Evolutionary conservation across 2,888 invertebrate genomes (phyloP), one percentile per base, ranked within the genome.

Genomic region (Serripes groenlandicus): DNA sequence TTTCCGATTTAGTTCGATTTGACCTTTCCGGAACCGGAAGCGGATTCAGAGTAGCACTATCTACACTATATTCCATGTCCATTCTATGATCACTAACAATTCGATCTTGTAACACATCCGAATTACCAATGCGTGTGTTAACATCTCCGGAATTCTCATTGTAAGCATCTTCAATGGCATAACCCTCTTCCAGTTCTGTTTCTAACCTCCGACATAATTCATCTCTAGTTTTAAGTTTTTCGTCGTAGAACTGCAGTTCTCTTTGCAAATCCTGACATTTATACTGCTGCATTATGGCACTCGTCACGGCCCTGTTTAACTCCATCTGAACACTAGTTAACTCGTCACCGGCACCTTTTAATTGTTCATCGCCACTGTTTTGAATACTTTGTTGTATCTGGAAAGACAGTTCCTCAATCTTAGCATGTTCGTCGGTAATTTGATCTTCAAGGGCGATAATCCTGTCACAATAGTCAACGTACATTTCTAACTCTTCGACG

Each of bases 391-490:
- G 88, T 32, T 87, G 86, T 34, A 92, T 89, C 66, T 96, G 96
- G 82, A 96, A 96, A 42, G 96, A 96, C 54, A 97, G 93, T 88
- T 97, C 95, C 3, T 97, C 96, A 2, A 97, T 95, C 77, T 96
- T 95, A 92, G 97, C 97, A 92, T 97, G 97, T 93, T 97, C 97
- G 78, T 96, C 95, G 78, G 97, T 96, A 78, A 97, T 94, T 90
- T 96, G 96, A 92, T 97, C 97, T 93, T 97, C 97, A 34, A 97
- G 95, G 73, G 96, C 96, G 32, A 97, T 96, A 69, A 97, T 96
- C 94, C 96, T 97, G 91, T 97, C 97, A 90, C 97, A 95, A 87
- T 97, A 95, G 90, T 97, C 96, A n/a, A 97, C 96, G 95, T 97
- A 96, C 92, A 96, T 96, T 87, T 95, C 94, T 37, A 96, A 87